A percentile compares a stretch with the other conserved stretches of the same genome.
phyloP scores from a whole-genome alignment of 1,140 invertebrate genomes.

The Caenorhabditis inopinata region DNA sequence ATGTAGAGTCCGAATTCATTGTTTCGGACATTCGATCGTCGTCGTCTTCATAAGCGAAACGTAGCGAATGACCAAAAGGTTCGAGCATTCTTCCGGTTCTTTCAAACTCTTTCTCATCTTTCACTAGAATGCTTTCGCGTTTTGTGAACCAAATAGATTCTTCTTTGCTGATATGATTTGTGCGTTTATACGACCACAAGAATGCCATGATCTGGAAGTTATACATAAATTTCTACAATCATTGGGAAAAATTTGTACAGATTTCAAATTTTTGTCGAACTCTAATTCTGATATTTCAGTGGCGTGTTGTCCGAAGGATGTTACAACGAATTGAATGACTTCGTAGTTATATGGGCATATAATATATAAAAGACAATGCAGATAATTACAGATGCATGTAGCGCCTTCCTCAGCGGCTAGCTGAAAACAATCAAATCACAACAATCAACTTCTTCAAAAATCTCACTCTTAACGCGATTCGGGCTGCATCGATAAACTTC shows the following conservation, averaged over 20 bases:
- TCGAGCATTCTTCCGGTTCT: not conserved
- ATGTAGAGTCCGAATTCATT: not conserved
- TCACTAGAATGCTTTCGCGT: not conserved
- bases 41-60: not conserved
- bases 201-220: not conserved
- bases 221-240: no score
- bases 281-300: not conserved
- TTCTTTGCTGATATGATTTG: conserved; percentile 1
- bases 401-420: not conserved
- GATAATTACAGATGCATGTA: not conserved
- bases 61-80: not conserved
- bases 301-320: not conserved
- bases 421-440: not conserved
- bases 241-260: not conserved
- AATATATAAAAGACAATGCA: not conserved
- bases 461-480: not conserved
- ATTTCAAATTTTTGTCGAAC: not conserved
- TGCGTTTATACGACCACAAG: not conserved
- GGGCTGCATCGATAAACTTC: not conserved
- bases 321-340: conserved; percentile 9
- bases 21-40: not conserved
- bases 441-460: no score
- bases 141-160: conserved; percentile 25
- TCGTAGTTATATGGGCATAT: conserved; percentile 2
- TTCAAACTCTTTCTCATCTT: not conserved